Base-by-base conservation (phyloP, 2,888 invertebrate species). In the Drosophila silvestris region DNA sequence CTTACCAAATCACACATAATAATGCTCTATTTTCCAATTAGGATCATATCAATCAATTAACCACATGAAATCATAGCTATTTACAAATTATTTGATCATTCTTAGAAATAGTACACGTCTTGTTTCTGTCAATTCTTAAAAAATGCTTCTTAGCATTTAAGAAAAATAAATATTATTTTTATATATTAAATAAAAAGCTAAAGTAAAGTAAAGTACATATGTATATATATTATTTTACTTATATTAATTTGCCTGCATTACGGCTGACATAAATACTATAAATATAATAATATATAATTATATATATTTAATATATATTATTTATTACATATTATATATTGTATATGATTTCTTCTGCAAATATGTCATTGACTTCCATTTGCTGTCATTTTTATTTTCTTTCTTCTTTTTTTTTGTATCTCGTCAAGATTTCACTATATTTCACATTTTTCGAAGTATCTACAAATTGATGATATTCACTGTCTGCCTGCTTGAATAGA, bases 291-390 rank as follows among this genome's bases (percentile, higher is more conserved):
- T 22, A 63, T 22, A 5, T 14, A 35, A 5, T 35, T 16, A 35
- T 16, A 35, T 44, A n/a, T 10, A n/a, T 10, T 33, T 12, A 33
- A 14, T 14, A 28, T 28, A 28, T 5, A 7, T 32, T 32, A 32
- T 32, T 7, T 19, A n/a, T 35, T 35, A 35, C 35, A 35, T 35
- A 35, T 35, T 35, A 16, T 39, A 59, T 30, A 63, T 44, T 44
- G 12, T 5, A 12, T 12, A 44, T 12, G 44, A 22, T 44, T 22
- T 22, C 19, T 9, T 47, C 14, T 47, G 1, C 14, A 58, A 58
- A 77, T 61, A 39, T 75, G 64, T 75, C 77, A 80, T 28, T 75
- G 60, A 53, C 77, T 74, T 58, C 19, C 54, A 22, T 33, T 60
- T 41, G 9, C 6, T 51, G 1, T 5, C n/a, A 7, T 39, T 39